phyloP scores from a whole-genome alignment of 37 sponge, comb jelly and placozoan genomes.

The Crambe crambe region DNA sequence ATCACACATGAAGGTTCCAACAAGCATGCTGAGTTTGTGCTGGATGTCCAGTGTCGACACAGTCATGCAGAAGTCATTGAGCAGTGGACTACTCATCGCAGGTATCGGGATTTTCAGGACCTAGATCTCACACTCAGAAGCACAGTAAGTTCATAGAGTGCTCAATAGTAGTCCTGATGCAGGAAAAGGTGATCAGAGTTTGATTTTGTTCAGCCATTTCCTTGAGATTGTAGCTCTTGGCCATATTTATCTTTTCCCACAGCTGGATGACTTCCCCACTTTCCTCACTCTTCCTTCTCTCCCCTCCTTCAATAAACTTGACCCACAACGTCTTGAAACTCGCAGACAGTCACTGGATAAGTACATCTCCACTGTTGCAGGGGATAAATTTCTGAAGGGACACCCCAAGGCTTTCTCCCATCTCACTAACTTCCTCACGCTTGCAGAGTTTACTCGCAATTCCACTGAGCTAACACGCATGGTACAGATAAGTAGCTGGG shows the following conservation, averaged over 20 bases:
- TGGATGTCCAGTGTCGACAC: conserved; percentile 55
- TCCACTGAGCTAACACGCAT: conserved; percentile 46
- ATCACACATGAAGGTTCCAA: conserved; percentile 18
- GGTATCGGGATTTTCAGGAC: conserved; percentile 69
- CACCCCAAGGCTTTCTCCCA: conserved; percentile 27
- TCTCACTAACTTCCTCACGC: conserved; percentile 47
- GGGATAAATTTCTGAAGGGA: conserved; percentile 25
- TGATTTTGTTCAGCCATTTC: too few species aligned
- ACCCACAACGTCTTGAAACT: conserved; percentile 42
- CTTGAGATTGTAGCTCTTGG: too few species aligned
- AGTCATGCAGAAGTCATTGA: conserved; percentile 34
- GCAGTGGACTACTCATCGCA: conserved; percentile 41
- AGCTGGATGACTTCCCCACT: conserved; percentile 37
- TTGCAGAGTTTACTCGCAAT: conserved; percentile 18
- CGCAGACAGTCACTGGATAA: conserved; percentile 37
- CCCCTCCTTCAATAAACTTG: conserved; percentile 49
- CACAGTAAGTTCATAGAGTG: conserved; percentile 24
- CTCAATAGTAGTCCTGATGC: too few species aligned
- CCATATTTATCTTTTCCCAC: not conserved
- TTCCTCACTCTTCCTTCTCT: conserved; percentile 31
- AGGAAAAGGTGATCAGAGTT: too few species aligned
- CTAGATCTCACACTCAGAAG: conserved; percentile 50
- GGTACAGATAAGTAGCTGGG: conserved; percentile 11
- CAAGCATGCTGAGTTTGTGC: conserved; percentile 34
- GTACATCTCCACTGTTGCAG: conserved; percentile 41